Conservation (phyloP, 2,888 invertebrate genomes). For the Sarcophaga subvicina region DNA sequence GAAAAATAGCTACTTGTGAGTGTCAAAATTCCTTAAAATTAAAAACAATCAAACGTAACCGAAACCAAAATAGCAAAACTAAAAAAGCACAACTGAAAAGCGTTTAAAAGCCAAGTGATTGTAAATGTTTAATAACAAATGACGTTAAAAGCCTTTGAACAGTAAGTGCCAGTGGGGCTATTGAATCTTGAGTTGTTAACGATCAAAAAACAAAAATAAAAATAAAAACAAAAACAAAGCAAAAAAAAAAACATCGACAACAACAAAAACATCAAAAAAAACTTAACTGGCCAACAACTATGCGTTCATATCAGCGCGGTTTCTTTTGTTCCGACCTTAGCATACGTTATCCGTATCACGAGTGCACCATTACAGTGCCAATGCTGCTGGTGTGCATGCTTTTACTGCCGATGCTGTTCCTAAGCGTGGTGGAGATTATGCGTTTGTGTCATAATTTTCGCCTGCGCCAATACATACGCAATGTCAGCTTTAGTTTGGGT, state of each 20-base stretch:
- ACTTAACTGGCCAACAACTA: constrained; percentile 60
- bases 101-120: background rate
- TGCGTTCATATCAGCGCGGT: constrained; percentile 78
- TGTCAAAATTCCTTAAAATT: background rate
- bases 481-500: constrained; percentile 74
- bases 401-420: constrained; percentile 77
- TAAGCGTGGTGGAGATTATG: constrained; percentile 77
- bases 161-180: constrained; percentile 13
- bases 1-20: background rate
- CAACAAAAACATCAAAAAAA: too few relatives aligned
- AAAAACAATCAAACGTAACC: background rate
- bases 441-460: constrained; percentile 76
- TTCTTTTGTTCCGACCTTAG: constrained; percentile 78
- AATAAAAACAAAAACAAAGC: too few relatives aligned
- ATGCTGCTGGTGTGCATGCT: constrained; percentile 77
- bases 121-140: background rate
- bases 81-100: background rate
- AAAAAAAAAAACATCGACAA: too few relatives aligned
- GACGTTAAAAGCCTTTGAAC: background rate
- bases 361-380: constrained; percentile 77
- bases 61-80: background rate
- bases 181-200: background rate
- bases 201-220: background rate
- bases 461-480: constrained; percentile 75
- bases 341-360: constrained; percentile 77